A percentile compares a stretch with the other conserved stretches of the same genome.
Evolutionary conservation across 2,888 invertebrate species (phyloP).

Genomic region (Merodon equestris): DNA sequence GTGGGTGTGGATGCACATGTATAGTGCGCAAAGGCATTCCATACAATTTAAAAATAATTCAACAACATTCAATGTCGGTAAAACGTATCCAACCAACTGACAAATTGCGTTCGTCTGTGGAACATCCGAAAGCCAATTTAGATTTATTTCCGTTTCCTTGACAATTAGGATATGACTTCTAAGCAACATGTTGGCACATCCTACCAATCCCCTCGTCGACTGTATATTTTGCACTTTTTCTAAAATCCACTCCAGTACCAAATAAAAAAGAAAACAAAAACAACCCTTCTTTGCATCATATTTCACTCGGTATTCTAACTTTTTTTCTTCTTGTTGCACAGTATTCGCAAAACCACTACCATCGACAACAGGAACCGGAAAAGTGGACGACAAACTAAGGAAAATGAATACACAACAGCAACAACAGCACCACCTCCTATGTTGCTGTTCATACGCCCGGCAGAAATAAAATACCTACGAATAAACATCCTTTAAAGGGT

Average conservation of each 20-base stretch:
- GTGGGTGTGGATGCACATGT: neutral
- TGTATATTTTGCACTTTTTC: constrained; percentile 4
- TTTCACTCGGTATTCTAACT: constrained; percentile 43
- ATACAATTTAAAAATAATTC: neutral
- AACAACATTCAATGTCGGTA: neutral
- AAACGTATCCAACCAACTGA: constrained; percentile 1
- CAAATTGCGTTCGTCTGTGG: constrained; percentile 45
- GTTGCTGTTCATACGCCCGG: constrained; percentile 52
- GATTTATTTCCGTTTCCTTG: constrained; percentile 64
- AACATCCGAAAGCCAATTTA: constrained; percentile 54
- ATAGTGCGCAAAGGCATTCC: neutral
- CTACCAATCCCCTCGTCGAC: too few species aligned
- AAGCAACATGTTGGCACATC: constrained; percentile 26
- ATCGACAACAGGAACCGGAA: constrained; percentile 65
- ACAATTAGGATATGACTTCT: constrained; percentile 64
- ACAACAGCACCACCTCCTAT: constrained; percentile 33
- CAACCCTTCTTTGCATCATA: constrained; percentile 21
- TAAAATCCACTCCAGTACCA: constrained; percentile 6
- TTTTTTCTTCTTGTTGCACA: constrained; percentile 33
- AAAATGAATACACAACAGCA: constrained; percentile 50
- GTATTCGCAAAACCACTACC: constrained; percentile 41
- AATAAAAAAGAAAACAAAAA: constrained; percentile 22
- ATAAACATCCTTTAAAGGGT: constrained; percentile 64
- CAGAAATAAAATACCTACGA: constrained; percentile 53
- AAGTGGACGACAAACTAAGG: constrained; percentile 66